Conservation (phyloP, 1,140 invertebrate genomes). For the Drosophila jambulina region DNA sequence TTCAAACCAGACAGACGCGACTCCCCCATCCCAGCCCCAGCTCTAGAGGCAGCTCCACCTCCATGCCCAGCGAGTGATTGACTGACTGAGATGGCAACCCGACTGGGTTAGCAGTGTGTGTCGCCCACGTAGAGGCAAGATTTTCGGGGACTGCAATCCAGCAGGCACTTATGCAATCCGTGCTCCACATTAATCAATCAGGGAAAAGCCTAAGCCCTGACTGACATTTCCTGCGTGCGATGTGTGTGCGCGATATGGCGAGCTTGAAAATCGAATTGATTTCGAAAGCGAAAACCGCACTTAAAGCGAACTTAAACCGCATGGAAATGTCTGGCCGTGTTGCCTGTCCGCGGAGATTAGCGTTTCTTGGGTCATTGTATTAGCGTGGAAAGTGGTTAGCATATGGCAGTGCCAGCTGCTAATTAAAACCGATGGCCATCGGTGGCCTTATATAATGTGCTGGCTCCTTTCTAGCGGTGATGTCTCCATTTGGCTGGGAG, state of each 20-base stretch:
- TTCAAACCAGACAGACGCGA: slow-evolving; percentile 59
- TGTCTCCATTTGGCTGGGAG: slow-evolving; percentile 48
- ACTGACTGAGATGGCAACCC: slow-evolving; percentile 30
- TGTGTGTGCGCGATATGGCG: slow-evolving; percentile 60
- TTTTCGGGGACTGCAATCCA: slow-evolving; percentile 36
- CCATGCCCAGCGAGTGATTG: slow-evolving; percentile 24
- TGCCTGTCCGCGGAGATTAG: slow-evolving; percentile 63
- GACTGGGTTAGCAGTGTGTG: slow-evolving; percentile 64
- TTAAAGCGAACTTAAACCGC: slow-evolving; percentile 39
- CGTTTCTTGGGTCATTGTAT: slow-evolving; percentile 43
- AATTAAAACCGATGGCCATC: slow-evolving; percentile 58
- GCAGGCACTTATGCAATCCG: slow-evolving; percentile 60
- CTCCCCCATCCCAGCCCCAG: slow-evolving; percentile 5
- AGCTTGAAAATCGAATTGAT: slow-evolving; percentile 59
- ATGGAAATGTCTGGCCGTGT: slow-evolving; percentile 32
- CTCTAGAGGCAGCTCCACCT: neutral
- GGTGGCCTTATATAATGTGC: slow-evolving; percentile 19
- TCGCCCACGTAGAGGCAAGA: slow-evolving; percentile 29
- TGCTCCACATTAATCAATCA: slow-evolving; percentile 75
- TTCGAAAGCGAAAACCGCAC: slow-evolving; percentile 73
- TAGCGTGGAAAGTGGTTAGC: slow-evolving; percentile 29
- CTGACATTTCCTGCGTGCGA: slow-evolving; percentile 71
- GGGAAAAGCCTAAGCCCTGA: slow-evolving; percentile 62
- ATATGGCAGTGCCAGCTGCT: slow-evolving; percentile 32
- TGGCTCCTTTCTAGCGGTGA: slow-evolving; percentile 13